Conservation (phyloP, 1,140 invertebrate species). For the Anagrus nilaparvatae region DNA sequence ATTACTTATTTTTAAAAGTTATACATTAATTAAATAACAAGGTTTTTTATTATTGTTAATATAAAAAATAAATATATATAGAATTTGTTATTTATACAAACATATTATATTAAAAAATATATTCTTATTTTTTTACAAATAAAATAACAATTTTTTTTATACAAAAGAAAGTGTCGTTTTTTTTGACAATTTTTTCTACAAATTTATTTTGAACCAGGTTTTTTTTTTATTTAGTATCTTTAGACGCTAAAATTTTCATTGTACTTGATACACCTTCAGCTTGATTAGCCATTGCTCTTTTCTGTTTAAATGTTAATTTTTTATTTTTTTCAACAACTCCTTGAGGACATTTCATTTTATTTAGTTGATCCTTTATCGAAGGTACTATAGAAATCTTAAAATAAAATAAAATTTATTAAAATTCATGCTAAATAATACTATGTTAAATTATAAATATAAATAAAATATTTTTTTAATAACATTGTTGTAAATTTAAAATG, state of each 20-base stretch:
- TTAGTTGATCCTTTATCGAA: constrained; percentile 34
- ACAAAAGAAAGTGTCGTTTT: too few species aligned
- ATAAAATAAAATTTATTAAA: constrained; percentile 17
- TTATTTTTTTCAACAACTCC: not conserved
- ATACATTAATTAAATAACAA: too few species aligned
- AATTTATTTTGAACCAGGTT: too few species aligned
- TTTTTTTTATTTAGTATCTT: constrained; percentile 17
- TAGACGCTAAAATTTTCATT: constrained; percentile 25
- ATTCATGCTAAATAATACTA: not conserved
- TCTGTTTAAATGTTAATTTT: constrained; percentile 28
- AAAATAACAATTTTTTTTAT: too few species aligned
- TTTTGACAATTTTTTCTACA: too few species aligned
- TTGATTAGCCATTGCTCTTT: constrained; percentile 25
- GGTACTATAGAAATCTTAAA: constrained; percentile 39
- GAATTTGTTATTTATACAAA: too few species aligned
- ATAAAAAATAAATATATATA: too few species aligned
- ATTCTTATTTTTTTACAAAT: too few species aligned
- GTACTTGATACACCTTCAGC: constrained; percentile 24
- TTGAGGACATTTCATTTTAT: constrained; percentile 15
- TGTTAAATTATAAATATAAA: not conserved
- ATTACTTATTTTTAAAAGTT: too few species aligned
- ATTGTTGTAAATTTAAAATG: constrained; percentile 16
- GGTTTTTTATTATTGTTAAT: too few species aligned
- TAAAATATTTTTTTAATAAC: constrained; percentile 3
- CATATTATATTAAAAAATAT: too few species aligned